Evolutionary conservation across 2,888 invertebrate species (phyloP).

Genomic region (Lasioglossum marginatum): DNA sequence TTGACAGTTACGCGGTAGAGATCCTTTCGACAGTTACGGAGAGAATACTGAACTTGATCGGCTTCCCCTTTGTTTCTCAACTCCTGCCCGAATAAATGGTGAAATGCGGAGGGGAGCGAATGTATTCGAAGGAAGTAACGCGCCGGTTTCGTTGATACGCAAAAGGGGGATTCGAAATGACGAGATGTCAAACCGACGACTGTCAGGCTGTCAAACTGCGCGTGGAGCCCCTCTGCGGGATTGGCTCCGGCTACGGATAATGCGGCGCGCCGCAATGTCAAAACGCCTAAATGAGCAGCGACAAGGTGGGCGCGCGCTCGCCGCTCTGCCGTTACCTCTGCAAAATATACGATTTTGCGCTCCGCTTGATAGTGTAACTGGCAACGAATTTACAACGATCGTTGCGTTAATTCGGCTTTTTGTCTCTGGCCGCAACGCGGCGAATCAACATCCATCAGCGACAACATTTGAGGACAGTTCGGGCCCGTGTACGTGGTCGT

Average conservation of each 20-base stretch:
- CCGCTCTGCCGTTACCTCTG: not conserved
- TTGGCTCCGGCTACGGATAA: conserved; percentile 44
- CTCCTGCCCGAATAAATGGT: not conserved
- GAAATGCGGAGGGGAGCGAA: not conserved
- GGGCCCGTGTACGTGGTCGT: not conserved
- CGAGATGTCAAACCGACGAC: conserved; percentile 53
- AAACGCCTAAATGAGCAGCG: conserved; percentile 57
- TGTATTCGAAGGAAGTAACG: conserved; percentile 16
- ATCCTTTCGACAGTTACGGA: too few relatives aligned
- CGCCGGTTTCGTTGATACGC: not conserved
- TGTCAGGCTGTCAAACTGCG: conserved; percentile 57
- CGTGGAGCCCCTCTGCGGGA: conserved; percentile 27
- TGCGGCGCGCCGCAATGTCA: conserved; percentile 63
- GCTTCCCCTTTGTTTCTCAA: not conserved
- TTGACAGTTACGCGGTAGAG: too few relatives aligned
- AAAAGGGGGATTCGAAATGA: conserved; percentile 37
- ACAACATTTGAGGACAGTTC: not conserved
- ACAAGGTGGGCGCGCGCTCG: conserved; percentile 21
- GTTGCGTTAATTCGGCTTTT: conserved; percentile 7
- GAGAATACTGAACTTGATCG: not conserved
- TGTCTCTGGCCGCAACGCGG: not conserved
- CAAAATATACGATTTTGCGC: not conserved
- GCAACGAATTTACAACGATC: conserved; percentile 8
- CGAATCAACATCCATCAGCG: not conserved
- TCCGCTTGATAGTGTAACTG: not conserved